phyloP scores from a whole-genome alignment of 92 coral and sea anemone species.

The Parazoanthus swiftii region DNA sequence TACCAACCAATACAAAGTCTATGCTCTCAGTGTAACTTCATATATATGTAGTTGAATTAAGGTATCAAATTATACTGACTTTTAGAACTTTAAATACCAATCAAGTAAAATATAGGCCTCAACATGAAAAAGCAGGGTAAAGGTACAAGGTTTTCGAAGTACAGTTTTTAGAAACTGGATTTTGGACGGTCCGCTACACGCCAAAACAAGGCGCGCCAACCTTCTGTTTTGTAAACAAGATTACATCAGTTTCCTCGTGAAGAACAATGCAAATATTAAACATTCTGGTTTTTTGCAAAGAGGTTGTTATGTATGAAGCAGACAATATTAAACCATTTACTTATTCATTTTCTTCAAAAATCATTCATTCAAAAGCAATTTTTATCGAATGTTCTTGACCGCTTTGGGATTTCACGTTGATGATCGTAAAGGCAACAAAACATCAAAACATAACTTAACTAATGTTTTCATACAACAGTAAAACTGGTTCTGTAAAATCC shows the following conservation, averaged over 20 bases:
- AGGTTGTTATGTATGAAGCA: neutral
- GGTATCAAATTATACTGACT: neutral
- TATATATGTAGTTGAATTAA: neutral
- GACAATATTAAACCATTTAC: neutral
- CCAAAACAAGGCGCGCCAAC: neutral
- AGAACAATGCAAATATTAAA: neutral
- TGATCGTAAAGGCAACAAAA: neutral
- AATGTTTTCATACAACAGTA: too few species aligned
- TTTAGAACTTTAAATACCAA: neutral
- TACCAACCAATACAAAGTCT: neutral
- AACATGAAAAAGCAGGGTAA: neutral
- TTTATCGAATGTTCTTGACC: neutral
- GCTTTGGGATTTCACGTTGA: neutral
- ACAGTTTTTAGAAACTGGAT: neutral
- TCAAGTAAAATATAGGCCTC: neutral
- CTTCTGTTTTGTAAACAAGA: slow-evolving; percentile 1
- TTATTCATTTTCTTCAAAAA: neutral
- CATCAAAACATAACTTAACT: neutral
- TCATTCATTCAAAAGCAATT: too few species aligned
- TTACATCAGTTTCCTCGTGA: neutral
- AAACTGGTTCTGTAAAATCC: neutral
- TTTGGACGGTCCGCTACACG: neutral
- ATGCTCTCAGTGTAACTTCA: neutral
- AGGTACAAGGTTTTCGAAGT: neutral
- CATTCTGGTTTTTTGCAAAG: neutral